phyloP scores from a whole-genome alignment of 2,113 vertebrate genomes.

The Paratilapia polleni region DNA sequence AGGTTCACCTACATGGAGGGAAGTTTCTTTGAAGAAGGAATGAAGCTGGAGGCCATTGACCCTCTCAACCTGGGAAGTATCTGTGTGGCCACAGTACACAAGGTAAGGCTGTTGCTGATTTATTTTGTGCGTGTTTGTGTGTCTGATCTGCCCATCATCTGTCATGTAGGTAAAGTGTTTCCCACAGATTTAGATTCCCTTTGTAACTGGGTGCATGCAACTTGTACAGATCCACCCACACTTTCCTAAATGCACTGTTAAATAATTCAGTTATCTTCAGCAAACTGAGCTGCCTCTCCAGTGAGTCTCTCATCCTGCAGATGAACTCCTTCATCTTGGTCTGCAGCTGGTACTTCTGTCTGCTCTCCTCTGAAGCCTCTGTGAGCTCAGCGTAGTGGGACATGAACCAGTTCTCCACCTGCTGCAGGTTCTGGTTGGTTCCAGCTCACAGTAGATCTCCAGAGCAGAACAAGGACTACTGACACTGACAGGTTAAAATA shows the following conservation, averaged over 20 bases:
- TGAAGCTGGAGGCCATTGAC: slow-evolving; percentile 97
- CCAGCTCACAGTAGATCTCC: neutral
- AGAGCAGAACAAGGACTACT: neutral
- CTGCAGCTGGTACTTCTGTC: neutral
- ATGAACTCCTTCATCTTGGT: neutral
- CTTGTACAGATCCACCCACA: too few species aligned
- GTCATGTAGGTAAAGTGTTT: neutral
- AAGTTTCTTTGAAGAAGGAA: slow-evolving; percentile 90
- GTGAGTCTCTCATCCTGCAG: neutral
- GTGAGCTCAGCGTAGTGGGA: neutral
- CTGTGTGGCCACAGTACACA: slow-evolving; percentile 94
- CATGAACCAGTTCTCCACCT: neutral
- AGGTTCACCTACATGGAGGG: slow-evolving; percentile 91
- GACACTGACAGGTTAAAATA: too few species aligned
- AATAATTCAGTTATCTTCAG: too few species aligned
- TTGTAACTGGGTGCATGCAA: neutral
- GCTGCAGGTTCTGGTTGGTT: neutral
- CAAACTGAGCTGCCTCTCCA: neutral
- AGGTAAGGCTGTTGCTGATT: slow-evolving; percentile 76
- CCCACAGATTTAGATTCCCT: neutral
- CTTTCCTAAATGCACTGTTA: too few species aligned
- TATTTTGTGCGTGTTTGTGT: neutral
- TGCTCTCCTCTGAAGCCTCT: neutral
- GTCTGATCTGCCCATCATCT: neutral
- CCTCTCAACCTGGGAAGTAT: slow-evolving; percentile 95